Evolutionary conservation across 1,140 invertebrate species (phyloP).

Genomic region (Procambarus clarkii): DNA sequence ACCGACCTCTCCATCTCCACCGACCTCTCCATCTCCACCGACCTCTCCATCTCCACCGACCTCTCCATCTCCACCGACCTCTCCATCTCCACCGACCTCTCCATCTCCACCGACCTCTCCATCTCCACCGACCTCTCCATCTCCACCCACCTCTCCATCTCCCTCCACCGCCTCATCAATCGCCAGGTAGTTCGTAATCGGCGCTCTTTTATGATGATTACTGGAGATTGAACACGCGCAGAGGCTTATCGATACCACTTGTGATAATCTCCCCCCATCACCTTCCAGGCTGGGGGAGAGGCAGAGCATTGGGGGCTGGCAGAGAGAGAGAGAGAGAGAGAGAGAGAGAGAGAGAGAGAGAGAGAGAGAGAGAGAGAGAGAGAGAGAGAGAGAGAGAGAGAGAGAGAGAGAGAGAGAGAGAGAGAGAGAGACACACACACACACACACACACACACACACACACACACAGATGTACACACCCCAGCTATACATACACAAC

Average conservation of each 20-base stretch:
- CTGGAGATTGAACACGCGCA: not conserved
- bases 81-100: too few species aligned
- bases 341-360: not conserved
- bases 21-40: too few species aligned
- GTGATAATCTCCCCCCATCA: not conserved
- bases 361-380: not conserved
- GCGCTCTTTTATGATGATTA: not conserved
- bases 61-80: too few species aligned
- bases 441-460: not conserved
- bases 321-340: not conserved
- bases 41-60: too few species aligned
- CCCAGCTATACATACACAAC: too few species aligned
- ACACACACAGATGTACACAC: too few species aligned
- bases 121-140: too few species aligned
- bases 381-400: not conserved
- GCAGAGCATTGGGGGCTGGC: not conserved
- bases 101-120: too few species aligned
- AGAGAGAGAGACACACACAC: not conserved
- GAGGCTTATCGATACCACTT: not conserved
- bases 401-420: not conserved
- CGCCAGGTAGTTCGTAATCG: not conserved
- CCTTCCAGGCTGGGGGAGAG: not conserved
- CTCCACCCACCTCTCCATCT: too few species aligned
- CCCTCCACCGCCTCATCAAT: not conserved
- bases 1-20: too few species aligned